Percentiles rank a stretch among this genome's conserved stretches.
These are phyloP conservation scores for Dryocosmus kuriphilus DNA, from an alignment of 2,888 invertebrate species.

Conservation along the genomic window DNA sequence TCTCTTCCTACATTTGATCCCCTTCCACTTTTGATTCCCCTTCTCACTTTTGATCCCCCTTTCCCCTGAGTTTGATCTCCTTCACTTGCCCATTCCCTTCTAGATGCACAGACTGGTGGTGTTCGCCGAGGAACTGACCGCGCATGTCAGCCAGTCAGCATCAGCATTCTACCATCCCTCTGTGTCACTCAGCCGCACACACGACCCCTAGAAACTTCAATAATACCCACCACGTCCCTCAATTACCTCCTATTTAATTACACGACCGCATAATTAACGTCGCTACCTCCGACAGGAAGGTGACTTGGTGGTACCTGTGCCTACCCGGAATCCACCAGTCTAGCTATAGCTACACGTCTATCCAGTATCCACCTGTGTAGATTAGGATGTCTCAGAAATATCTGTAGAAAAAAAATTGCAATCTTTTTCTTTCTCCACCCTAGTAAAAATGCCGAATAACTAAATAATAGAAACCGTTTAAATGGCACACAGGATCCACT, in stretches of 20 bases:
- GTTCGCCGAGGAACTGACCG: slow-evolving; percentile 69
- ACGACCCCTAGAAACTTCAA: slow-evolving; percentile 71
- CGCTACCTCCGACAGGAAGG: slow-evolving; percentile 53
- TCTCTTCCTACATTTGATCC: slow-evolving; percentile 46
- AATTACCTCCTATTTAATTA: slow-evolving; percentile 73
- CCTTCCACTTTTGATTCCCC: slow-evolving; percentile 43
- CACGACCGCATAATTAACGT: slow-evolving; percentile 71
- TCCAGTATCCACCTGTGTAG: not conserved
- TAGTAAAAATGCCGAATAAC: no score
- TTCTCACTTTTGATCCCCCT: slow-evolving; percentile 5
- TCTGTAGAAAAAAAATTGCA: no score
- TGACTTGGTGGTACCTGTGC: slow-evolving; percentile 17
- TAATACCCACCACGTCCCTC: slow-evolving; percentile 70
- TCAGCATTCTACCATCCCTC: slow-evolving; percentile 66
- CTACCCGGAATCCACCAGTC: not conserved
- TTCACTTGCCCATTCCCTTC: slow-evolving; percentile 39
- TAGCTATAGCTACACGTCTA: not conserved
- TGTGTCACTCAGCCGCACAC: slow-evolving; percentile 57
- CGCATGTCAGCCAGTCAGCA: slow-evolving; percentile 70
- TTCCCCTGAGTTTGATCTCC: not conserved
- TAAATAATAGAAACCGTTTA: no score
- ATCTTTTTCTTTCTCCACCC: no score
- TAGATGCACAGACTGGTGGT: slow-evolving; percentile 48
- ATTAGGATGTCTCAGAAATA: not conserved
- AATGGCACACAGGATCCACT: no score